Evolutionary conservation across 2,797 vertebrate genomes (phyloP).

Genomic region (Borostomias antarcticus): DNA sequence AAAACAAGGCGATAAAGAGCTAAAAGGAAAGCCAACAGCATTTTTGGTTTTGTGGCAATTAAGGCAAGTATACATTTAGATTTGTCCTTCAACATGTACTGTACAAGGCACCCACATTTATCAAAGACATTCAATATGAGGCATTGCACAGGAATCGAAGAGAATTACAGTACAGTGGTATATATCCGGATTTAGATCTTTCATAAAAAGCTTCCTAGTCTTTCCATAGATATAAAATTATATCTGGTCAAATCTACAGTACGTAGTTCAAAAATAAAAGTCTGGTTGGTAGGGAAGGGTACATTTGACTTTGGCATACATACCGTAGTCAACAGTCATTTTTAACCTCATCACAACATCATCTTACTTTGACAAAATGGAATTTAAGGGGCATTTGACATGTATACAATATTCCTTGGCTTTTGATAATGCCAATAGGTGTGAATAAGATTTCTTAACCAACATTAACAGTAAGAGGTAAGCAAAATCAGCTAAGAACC

Average conservation of each 20-base stretch:
- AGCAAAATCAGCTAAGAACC: conserved; percentile 23
- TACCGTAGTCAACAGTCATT: conserved; percentile 24
- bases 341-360: conserved; percentile 18
- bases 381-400: background rate
- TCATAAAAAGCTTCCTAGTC: conserved; percentile 15
- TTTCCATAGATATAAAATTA: conserved; percentile 17
- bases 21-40: conserved; percentile 21
- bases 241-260: conserved; percentile 16
- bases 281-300: conserved; percentile 8
- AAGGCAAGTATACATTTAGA: conserved; percentile 68
- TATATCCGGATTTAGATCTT: conserved; percentile 10
- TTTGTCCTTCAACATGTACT: conserved; percentile 60
- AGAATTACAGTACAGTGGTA: conserved; percentile 44
- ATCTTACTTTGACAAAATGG: conserved; percentile 23
- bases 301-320: conserved; percentile 53
- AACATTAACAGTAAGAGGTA: conserved; percentile 26
- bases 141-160: conserved; percentile 32
- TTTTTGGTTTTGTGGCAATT: conserved; percentile 60
- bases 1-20: conserved; percentile 29
- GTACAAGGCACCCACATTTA: conserved; percentile 59
- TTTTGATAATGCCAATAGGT: conserved; percentile 27
- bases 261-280: conserved; percentile 26
- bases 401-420: conserved; percentile 18
- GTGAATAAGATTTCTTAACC: conserved; percentile 20
- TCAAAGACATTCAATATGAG: conserved; percentile 40